Conservation (phyloP, 2,888 invertebrate species). For the Drosophila suboccidentalis region DNA sequence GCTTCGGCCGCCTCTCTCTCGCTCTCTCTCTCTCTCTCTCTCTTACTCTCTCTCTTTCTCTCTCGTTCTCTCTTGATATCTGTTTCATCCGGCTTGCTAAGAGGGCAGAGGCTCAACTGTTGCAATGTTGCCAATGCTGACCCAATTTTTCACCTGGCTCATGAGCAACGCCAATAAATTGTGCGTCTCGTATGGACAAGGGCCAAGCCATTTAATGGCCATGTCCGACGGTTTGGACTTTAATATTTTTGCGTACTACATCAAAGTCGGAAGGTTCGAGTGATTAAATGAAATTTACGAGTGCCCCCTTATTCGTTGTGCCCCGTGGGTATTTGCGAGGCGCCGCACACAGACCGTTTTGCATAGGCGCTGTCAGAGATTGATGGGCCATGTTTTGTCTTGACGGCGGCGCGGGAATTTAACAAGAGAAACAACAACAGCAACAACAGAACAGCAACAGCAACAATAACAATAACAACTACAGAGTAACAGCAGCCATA, state of each 20-base stretch:
- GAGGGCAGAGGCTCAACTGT: constrained; percentile 13
- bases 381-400: constrained; percentile 60
- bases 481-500: constrained; percentile 29
- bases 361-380: constrained; percentile 64
- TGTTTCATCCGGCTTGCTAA: background rate
- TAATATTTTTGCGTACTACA: constrained; percentile 62
- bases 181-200: constrained; percentile 23
- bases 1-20: background rate
- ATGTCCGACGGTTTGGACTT: constrained; percentile 61
- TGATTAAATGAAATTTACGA: constrained; percentile 68
- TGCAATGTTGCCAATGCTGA: constrained; percentile 41
- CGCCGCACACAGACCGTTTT: constrained; percentile 28
- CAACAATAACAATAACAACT: constrained; percentile 26
- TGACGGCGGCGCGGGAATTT: constrained; percentile 49
- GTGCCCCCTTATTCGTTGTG: constrained; percentile 26
- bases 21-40: background rate
- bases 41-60: background rate
- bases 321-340: constrained; percentile 26
- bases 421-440: constrained; percentile 19
- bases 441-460: background rate
- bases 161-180: constrained; percentile 55
- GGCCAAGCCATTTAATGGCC: constrained; percentile 56
- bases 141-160: constrained; percentile 60
- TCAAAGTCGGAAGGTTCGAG: constrained; percentile 63
- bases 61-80: background rate